These are phyloP conservation scores for Phaenicophaeus curvirostris DNA, from an alignment of 2,797 vertebrate genomes.

Conservation along the genomic window DNA sequence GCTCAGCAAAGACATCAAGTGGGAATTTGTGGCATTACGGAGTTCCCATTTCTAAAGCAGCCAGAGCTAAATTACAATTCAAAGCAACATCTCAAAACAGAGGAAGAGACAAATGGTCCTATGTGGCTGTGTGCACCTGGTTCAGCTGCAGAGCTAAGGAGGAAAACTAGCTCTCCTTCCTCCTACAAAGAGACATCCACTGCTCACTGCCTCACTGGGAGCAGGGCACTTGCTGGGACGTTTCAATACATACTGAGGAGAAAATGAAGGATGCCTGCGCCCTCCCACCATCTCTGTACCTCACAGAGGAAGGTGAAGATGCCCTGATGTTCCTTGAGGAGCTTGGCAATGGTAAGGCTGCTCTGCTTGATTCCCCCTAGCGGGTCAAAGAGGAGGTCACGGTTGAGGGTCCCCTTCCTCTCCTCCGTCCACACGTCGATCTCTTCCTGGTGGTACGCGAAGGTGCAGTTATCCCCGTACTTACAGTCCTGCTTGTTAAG, in stretches of 20 bases:
- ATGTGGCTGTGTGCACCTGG: not conserved
- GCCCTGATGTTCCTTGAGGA: constrained; percentile 84
- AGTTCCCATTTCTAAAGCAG: not conserved
- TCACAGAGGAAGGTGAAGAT: constrained; percentile 86
- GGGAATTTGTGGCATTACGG: not conserved
- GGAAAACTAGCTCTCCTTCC: not conserved
- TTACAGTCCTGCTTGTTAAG: constrained; percentile 98
- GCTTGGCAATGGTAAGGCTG: constrained; percentile 81
- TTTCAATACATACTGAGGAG: not conserved
- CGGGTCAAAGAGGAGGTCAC: constrained; percentile 94
- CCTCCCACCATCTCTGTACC: constrained; percentile 67
- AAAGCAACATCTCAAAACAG: not conserved
- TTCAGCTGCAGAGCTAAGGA: not conserved
- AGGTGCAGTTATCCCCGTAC: constrained; percentile 99
- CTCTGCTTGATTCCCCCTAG: constrained; percentile 78
- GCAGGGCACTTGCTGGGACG: not conserved
- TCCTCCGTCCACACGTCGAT: constrained; percentile 99
- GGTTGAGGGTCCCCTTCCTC: constrained; percentile 94
- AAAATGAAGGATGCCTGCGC: not conserved
- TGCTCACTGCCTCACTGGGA: not conserved
- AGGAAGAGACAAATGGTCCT: not conserved
- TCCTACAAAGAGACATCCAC: not conserved
- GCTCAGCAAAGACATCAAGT: not conserved
- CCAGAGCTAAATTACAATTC: not conserved
- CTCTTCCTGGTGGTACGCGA: constrained; percentile 99